Evolutionary conservation across 2,888 invertebrate species (phyloP).

Genomic region (Acheta domesticus): DNA sequence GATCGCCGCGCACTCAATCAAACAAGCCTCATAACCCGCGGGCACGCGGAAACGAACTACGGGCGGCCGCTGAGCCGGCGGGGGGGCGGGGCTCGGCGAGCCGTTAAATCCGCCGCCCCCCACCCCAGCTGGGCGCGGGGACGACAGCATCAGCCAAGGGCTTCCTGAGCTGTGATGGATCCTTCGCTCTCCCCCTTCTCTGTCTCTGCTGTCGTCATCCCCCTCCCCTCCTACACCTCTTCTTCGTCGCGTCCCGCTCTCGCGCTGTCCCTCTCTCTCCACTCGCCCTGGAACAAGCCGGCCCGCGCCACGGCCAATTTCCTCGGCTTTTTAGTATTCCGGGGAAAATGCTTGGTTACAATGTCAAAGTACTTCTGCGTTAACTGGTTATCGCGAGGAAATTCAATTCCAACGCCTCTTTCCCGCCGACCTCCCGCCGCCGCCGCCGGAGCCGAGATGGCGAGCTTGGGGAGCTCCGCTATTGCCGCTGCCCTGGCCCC

Average conservation of each 20-base stretch:
- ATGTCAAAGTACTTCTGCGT: constrained; percentile 10
- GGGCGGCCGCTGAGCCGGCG: neutral
- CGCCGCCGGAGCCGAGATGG: neutral
- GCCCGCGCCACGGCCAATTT: constrained; percentile 9
- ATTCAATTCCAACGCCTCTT: neutral
- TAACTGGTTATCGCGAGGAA: constrained; percentile 1
- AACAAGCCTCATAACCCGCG: neutral
- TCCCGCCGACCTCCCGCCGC: neutral
- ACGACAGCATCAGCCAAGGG: neutral
- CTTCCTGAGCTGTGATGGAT: constrained; percentile 18
- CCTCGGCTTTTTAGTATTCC: constrained; percentile 2
- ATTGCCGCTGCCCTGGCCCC: neutral
- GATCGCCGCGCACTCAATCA: neutral
- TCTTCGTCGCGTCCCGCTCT: neutral
- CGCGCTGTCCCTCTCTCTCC: neutral
- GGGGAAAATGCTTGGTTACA: constrained; percentile 1
- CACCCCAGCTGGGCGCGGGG: neutral
- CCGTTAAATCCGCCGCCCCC: neutral
- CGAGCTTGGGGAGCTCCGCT: neutral
- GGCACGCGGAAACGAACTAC: neutral
- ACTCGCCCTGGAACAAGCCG: neutral
- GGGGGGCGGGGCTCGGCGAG: neutral
- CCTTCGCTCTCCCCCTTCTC: neutral
- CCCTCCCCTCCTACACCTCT: neutral
- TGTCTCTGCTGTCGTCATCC: neutral